Evolutionary conservation across 2,113 vertebrate species (phyloP).

Genomic region (Glaucidium brasilianum): DNA sequence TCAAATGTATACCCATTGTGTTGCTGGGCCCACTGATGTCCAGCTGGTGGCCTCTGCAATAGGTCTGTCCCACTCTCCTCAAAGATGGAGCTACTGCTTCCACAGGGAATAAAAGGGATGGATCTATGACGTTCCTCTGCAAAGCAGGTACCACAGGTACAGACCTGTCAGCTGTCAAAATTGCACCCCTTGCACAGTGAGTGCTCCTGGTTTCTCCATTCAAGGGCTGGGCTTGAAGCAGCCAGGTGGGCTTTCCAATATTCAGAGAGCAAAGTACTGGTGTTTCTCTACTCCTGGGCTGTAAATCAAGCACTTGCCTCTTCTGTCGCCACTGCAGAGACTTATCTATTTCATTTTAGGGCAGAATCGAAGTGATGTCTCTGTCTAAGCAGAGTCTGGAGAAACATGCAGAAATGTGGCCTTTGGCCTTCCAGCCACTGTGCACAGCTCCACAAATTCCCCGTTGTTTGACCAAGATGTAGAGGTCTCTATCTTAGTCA

Average conservation of each 20-base stretch:
- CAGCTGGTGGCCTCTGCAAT: background rate
- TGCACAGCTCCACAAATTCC: background rate
- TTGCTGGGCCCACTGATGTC: background rate
- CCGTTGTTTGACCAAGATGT: constrained; percentile 8
- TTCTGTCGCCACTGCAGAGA: background rate
- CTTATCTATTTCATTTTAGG: background rate
- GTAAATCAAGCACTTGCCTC: background rate
- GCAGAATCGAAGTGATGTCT: constrained; percentile 9
- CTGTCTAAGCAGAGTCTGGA: constrained; percentile 18
- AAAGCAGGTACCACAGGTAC: background rate
- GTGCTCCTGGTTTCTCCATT: background rate
- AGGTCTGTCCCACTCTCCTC: background rate
- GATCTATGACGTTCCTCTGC: background rate
- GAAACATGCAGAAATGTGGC: background rate
- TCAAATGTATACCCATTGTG: background rate
- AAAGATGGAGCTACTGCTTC: background rate
- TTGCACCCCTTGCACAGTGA: rapidly evolving
- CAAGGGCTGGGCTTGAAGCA: background rate
- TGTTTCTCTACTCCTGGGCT: background rate
- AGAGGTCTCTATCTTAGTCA: constrained; percentile 33
- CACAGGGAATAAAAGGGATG: background rate
- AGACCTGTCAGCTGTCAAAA: background rate
- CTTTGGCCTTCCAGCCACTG: background rate
- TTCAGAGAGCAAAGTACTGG: background rate
- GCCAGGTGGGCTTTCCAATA: background rate